A percentile compares a stretch with the other conserved stretches of the same genome.
Evolutionary conservation across 2,888 invertebrate genomes (phyloP).

Genomic region (Monopis laevigella): DNA sequence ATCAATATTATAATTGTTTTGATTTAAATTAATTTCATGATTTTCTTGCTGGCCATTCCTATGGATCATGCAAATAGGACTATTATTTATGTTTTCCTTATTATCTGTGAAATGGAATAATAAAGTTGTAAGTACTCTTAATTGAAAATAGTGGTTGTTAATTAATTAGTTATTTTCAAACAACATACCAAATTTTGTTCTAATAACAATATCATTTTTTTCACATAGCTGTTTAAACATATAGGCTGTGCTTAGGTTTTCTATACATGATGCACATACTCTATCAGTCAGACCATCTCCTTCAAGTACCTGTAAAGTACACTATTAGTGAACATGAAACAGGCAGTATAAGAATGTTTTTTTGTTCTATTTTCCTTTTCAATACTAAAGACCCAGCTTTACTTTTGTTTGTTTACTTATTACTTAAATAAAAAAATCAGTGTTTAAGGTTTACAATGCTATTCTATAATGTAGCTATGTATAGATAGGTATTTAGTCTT

Average conservation of each 20-base stretch:
- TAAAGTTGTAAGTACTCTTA: too few relatives aligned
- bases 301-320: constrained; percentile 47
- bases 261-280: constrained; percentile 54
- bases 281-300: constrained; percentile 54
- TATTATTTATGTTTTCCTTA: background rate
- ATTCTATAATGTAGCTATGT: too few relatives aligned
- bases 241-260: constrained; percentile 54
- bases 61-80: background rate
- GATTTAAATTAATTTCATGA: constrained; percentile 42
- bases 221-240: constrained; percentile 58
- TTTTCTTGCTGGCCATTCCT: constrained; percentile 53
- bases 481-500: too few relatives aligned
- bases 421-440: too few relatives aligned
- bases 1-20: too few relatives aligned
- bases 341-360: too few relatives aligned
- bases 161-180: background rate
- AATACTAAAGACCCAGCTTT: too few relatives aligned
- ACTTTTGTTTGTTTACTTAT: too few relatives aligned
- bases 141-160: too few relatives aligned
- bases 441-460: too few relatives aligned
- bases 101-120: background rate
- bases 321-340: too few relatives aligned
- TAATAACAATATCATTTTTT: constrained; percentile 40
- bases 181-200: constrained; percentile 22
- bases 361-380: too few relatives aligned